Percentiles rank a stretch among this genome's conserved stretches.
Conservation (phyloP, 2,113 vertebrate genomes). For the Hydropotes inermis region DNA sequence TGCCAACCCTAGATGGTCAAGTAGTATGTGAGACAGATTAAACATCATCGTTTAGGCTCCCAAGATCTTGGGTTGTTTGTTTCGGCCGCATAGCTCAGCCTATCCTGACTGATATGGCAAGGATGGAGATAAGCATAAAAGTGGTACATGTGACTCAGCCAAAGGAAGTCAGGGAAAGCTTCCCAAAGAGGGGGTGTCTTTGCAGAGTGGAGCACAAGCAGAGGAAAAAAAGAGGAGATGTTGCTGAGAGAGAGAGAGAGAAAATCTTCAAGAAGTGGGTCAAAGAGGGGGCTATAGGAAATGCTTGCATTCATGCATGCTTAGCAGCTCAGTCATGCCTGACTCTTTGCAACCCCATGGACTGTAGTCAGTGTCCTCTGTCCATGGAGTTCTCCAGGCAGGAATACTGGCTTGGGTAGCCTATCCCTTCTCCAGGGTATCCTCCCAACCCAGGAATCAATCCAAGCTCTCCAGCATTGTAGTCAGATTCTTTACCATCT, state of each 20-base stretch:
- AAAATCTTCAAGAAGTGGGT: too few species aligned
- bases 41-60: background rate
- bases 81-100: background rate
- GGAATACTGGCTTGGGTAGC: background rate
- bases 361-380: background rate
- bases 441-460: background rate
- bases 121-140: too few species aligned
- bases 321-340: background rate
- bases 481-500: background rate
- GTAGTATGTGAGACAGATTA: background rate
- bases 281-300: background rate
- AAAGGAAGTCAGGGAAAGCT: too few species aligned
- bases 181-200: background rate
- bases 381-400: background rate
- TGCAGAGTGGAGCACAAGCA: background rate
- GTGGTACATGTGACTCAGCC: background rate
- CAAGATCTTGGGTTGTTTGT: background rate
- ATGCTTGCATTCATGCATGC: background rate
- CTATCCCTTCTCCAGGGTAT: background rate
- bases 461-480: background rate
- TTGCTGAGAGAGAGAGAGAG: background rate
- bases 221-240: background rate
- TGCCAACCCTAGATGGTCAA: too few species aligned
- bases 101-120: background rate
- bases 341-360: rapidly evolving